Percentiles rank a stretch among this genome's conserved stretches.
Conservation (phyloP, 2,888 invertebrate genomes). For the Rhagophthalmus giganteus region DNA sequence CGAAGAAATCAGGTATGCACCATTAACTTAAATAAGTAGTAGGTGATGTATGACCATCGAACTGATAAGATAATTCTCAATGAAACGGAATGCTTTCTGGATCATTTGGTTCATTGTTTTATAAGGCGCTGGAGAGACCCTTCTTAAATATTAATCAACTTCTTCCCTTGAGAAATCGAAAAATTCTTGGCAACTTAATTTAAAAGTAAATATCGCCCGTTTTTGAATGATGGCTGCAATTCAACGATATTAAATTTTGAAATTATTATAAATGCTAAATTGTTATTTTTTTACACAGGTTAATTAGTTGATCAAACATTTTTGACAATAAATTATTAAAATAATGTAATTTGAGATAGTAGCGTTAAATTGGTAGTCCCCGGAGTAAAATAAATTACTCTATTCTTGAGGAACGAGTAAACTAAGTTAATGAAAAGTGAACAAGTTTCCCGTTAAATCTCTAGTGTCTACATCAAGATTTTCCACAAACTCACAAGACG, state of each 20-base stretch:
- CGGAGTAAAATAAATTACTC: not conserved
- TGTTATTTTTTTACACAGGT: too few species aligned
- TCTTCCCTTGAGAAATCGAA: conserved; percentile 7
- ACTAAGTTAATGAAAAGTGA: not conserved
- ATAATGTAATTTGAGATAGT: not conserved
- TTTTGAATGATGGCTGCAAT: too few species aligned
- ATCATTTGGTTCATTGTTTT: conserved; percentile 18
- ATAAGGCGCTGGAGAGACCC: conserved; percentile 5
- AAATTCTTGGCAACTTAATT: conserved; percentile 3
- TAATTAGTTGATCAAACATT: too few species aligned
- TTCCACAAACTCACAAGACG: conserved; percentile 2
- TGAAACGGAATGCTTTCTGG: conserved; percentile 16
- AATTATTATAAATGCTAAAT: too few species aligned
- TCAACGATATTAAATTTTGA: too few species aligned
- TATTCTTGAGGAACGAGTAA: not conserved
- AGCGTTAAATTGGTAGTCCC: not conserved
- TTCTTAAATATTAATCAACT: conserved; percentile 17
- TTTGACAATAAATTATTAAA: not conserved
- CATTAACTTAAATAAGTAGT: conserved; percentile 5
- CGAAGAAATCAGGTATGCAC: conserved; percentile 10
- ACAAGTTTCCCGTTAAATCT: conserved; percentile 1
- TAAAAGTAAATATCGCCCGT: not conserved
- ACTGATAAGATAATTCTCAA: conserved; percentile 17
- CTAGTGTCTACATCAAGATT: not conserved
- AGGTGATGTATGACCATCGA: conserved; percentile 6